Conservation (phyloP, 2,113 vertebrate genomes). For the Cariama cristata region DNA sequence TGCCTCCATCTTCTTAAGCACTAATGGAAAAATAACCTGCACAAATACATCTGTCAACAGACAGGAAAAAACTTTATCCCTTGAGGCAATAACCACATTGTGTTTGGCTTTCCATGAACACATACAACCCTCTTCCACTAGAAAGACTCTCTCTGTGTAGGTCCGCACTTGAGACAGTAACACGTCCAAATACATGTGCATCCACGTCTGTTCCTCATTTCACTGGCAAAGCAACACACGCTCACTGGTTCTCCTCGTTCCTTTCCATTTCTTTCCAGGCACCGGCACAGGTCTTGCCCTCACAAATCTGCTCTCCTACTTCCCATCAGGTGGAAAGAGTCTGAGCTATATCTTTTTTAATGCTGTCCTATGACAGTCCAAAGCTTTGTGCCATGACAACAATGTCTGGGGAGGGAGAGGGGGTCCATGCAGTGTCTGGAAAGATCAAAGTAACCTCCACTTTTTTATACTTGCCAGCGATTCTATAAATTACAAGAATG, state of each 20-base stretch:
- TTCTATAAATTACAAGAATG: background rate
- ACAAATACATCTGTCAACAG: background rate
- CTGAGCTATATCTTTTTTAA: background rate
- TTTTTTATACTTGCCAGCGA: background rate
- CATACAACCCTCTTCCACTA: background rate
- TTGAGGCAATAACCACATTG: background rate
- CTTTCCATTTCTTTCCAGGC: background rate
- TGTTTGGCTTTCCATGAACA: background rate
- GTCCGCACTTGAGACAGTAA: background rate
- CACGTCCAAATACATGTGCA: background rate
- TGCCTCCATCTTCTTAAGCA: background rate
- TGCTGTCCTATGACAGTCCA: background rate
- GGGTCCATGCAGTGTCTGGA: background rate
- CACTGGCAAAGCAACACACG: background rate
- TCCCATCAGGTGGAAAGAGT: background rate
- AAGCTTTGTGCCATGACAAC: background rate
- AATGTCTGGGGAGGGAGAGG: background rate
- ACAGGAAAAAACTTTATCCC: background rate
- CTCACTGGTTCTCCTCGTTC: background rate
- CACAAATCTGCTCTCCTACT: background rate
- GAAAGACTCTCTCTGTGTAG: background rate
- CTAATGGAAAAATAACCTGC: background rate
- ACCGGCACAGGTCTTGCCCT: background rate
- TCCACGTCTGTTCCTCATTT: background rate
- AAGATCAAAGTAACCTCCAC: background rate